These are phyloP conservation scores for Pachypeltis micranthus DNA, from an alignment of 1,140 invertebrate genomes.

Conservation along the genomic window DNA sequence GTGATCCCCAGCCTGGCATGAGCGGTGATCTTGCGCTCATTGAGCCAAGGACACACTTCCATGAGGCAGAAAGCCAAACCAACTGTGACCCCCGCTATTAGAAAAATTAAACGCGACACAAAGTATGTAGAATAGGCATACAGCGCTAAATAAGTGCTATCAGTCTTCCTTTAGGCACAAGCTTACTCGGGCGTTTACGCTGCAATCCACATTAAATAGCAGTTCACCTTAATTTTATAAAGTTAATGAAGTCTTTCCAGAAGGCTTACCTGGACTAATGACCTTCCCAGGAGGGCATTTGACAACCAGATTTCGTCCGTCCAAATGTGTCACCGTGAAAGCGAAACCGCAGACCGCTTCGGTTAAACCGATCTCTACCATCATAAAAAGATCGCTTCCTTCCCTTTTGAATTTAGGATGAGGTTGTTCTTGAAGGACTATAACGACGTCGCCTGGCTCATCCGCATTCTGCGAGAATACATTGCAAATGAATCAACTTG, in stretches of 20 bases:
- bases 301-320: slow-evolving; percentile 65
- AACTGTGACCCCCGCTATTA: no score
- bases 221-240: no score
- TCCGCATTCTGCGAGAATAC: neutral
- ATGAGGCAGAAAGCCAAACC: no score
- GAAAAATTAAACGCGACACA: no score
- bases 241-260: neutral
- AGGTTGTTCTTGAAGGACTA: slow-evolving; percentile 71
- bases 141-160: no score
- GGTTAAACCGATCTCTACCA: slow-evolving; percentile 58
- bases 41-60: no score
- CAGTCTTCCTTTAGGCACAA: no score
- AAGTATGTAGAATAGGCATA: no score
- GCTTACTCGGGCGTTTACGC: no score
- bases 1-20: no score
- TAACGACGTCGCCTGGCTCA: slow-evolving; percentile 70
- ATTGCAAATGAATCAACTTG: neutral
- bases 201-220: no score
- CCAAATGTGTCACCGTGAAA: slow-evolving; percentile 70
- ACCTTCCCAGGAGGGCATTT: slow-evolving; percentile 58
- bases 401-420: slow-evolving; percentile 65
- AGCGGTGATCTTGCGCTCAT: no score
- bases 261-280: slow-evolving; percentile 45
- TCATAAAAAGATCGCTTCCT: slow-evolving; percentile 63
- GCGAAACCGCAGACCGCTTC: slow-evolving; percentile 85